Evolutionary conservation across 2,888 invertebrate genomes (phyloP).

Genomic region (Drosophila monieri): DNA sequence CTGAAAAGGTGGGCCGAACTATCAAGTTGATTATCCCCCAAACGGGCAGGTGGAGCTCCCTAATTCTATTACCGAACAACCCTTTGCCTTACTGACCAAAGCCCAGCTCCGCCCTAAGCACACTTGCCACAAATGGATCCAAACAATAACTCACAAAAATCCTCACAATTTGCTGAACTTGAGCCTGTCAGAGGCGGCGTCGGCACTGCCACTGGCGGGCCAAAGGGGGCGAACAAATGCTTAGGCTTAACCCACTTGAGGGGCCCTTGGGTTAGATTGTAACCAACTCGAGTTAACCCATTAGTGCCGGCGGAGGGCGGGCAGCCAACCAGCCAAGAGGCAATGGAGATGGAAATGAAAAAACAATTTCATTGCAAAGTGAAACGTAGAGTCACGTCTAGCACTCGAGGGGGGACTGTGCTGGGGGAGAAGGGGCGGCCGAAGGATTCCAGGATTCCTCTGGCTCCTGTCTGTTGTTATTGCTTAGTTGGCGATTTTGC

Average conservation of each 20-base stretch:
- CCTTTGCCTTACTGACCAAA: conserved; percentile 10
- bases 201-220: conserved; percentile 9
- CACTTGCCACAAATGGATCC: conserved; percentile 55
- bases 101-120: neutral
- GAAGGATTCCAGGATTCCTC: neutral
- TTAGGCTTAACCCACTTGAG: conserved; percentile 72
- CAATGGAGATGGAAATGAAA: conserved; percentile 56
- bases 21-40: conserved; percentile 42
- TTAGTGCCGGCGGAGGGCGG: conserved; percentile 49
- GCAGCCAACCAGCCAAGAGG: conserved; percentile 32
- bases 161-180: conserved; percentile 75
- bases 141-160: conserved; percentile 72
- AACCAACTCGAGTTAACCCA: conserved; percentile 79
- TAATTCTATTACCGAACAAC: conserved; percentile 31
- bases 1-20: conserved; percentile 32
- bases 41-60: conserved; percentile 22
- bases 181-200: conserved; percentile 42
- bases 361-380: conserved; percentile 70
- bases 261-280: conserved; percentile 62
- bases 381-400: conserved; percentile 70
- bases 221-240: conserved; percentile 65
- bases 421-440: neutral
- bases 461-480: conserved; percentile 42
- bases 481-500: conserved; percentile 67
- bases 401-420: conserved; percentile 18